A percentile compares a stretch with the other conserved stretches of the same genome.
Evolutionary conservation across 92 coral and sea anemone species (phyloP).

Genomic region (Phenganax marumi): DNA sequence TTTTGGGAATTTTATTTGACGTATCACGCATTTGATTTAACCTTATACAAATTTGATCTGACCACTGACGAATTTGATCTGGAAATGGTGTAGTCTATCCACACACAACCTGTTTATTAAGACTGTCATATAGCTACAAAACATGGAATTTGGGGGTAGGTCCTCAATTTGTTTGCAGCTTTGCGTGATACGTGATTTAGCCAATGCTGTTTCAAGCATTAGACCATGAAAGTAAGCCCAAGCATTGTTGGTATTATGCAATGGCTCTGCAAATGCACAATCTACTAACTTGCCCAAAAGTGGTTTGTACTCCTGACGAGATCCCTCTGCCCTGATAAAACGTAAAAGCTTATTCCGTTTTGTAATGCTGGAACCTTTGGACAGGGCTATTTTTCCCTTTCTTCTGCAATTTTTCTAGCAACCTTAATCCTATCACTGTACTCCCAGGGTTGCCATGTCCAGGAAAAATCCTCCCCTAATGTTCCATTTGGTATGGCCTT

Average conservation of each 20-base stretch:
- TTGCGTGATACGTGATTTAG: slow-evolving; percentile 13
- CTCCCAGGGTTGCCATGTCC: slow-evolving; percentile 65
- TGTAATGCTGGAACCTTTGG: neutral
- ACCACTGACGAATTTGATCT: no score
- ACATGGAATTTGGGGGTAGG: slow-evolving; percentile 12
- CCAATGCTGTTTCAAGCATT: slow-evolving; percentile 56
- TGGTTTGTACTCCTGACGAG: slow-evolving; percentile 62
- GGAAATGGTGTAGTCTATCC: slow-evolving; percentile 15
- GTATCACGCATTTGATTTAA: no score
- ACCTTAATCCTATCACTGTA: slow-evolving; percentile 43
- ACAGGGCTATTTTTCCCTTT: slow-evolving; percentile 16
- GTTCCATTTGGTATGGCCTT: slow-evolving; percentile 42
- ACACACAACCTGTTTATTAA: neutral
- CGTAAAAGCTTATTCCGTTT: slow-evolving; percentile 57
- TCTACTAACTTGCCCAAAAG: slow-evolving; percentile 58
- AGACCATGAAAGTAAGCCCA: slow-evolving; percentile 56
- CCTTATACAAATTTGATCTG: no score
- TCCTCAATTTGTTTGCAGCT: slow-evolving; percentile 19
- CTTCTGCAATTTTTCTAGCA: slow-evolving; percentile 47
- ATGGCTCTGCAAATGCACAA: slow-evolving; percentile 62
- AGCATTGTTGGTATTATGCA: slow-evolving; percentile 58
- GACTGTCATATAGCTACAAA: neutral
- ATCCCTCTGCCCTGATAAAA: slow-evolving; percentile 49
- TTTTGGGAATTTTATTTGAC: no score
- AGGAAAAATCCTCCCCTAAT: slow-evolving; percentile 42